phyloP scores from a whole-genome alignment of 2,113 vertebrate species.

The Esox niger region DNA sequence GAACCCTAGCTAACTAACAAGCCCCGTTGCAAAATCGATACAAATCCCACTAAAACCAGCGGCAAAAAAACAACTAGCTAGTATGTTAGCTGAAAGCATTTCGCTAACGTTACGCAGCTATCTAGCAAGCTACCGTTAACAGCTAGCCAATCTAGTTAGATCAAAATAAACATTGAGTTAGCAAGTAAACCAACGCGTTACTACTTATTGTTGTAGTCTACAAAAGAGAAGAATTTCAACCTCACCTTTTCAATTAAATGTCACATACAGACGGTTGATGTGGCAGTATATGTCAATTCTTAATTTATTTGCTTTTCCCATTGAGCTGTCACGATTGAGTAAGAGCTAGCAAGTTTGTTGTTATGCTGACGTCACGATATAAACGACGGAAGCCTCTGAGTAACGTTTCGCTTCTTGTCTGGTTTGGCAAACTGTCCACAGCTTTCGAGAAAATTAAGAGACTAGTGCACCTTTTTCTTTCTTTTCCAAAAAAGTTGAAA shows the following conservation, averaged over 20 bases:
- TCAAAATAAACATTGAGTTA: background rate
- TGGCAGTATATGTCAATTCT: slow-evolving; percentile 26
- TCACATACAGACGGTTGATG: slow-evolving; percentile 37
- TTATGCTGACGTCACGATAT: slow-evolving; percentile 64
- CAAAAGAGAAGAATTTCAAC: rapidly evolving
- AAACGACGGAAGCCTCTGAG: slow-evolving; percentile 54
- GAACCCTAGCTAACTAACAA: too few relatives aligned
- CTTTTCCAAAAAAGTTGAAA: too few relatives aligned
- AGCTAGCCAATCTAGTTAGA: slow-evolving; percentile 49
- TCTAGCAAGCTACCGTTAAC: slow-evolving; percentile 8
- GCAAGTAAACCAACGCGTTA: background rate
- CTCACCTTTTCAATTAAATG: slow-evolving; percentile 43
- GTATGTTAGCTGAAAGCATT: background rate
- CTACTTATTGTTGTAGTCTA: background rate
- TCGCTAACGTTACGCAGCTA: background rate
- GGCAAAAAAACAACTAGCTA: background rate
- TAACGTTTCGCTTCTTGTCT: background rate
- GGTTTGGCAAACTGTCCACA: too few relatives aligned
- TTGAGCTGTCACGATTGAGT: slow-evolving; percentile 50
- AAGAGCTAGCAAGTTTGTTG: slow-evolving; percentile 53
- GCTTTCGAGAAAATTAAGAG: too few relatives aligned
- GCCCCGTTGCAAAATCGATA: too few relatives aligned
- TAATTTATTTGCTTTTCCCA: slow-evolving; percentile 29
- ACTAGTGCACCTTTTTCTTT: too few relatives aligned
- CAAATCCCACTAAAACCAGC: background rate